Evolutionary conservation across 2,113 vertebrate genomes (phyloP), one percentile per base, ranked within the genome.

Genomic region (Microcebus murinus): DNA sequence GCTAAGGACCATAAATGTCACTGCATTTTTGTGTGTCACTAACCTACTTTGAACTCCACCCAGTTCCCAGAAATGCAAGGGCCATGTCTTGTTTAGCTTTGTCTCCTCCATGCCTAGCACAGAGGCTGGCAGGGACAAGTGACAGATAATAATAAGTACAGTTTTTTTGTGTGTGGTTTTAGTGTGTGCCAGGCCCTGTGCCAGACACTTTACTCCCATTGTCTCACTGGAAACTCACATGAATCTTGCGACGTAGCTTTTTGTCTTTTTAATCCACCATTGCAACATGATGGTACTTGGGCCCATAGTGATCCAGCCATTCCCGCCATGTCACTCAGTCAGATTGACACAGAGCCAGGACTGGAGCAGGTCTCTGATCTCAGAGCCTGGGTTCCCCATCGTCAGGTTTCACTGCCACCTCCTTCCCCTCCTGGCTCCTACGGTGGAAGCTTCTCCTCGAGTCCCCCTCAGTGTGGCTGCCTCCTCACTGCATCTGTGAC

Each of bases 381-480:
- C 52, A 18, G 50, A 90, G 45, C 17, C 50, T 71, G 36, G 7
- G 20, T 9, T 31, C 45, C 23, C 77, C 39, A 11, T 29, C 7
- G 8, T 6, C 25, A 63, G 34, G 9, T 31, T n/a, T 52, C 18
- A 1, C 7, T 77, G 57, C n/a, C n/a, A 48, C 20, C 70, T 45
- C 18, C 0, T 65, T 48, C 34, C 59, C 12, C 6, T 34, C 31
- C 13, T 1, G 12, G 25, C 20, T 29, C 8, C 55, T 20, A 39
- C 82, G 55, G 63, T 2, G 63, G 34, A 50, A 95, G 57, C 39
- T 36, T 87, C 67, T 84, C 50, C 55, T 76, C 12, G 1, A 15
- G n/a, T 27, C 21, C 21, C 20, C 55, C 0, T 0, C 31, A 42
- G 0, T 8, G 0, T 11, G 15, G 17, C 82, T 70, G n/a, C n/a